These are phyloP conservation scores for Camelus dromedarius DNA, from an alignment of 2,113 vertebrate genomes.

Conservation along the genomic window DNA sequence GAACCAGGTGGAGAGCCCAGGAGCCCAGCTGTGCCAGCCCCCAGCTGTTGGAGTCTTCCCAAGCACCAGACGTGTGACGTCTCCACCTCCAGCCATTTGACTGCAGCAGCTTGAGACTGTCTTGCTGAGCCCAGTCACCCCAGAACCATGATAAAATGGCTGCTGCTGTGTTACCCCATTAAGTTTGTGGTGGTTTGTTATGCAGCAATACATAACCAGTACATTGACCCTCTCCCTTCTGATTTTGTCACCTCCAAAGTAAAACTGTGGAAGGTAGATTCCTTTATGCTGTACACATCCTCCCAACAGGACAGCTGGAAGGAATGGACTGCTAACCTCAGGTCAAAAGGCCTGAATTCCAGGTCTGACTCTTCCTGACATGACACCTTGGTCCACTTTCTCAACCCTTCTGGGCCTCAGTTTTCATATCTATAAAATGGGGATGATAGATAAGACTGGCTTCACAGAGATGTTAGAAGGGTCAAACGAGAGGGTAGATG, in stretches of 20 bases:
- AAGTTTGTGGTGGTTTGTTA: not conserved
- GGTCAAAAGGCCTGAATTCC: not conserved
- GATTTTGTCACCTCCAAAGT: constrained; percentile 23
- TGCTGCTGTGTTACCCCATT: too few relatives aligned
- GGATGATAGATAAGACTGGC: not conserved
- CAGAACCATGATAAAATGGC: not conserved
- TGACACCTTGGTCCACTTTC: not conserved
- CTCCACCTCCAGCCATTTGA: not conserved
- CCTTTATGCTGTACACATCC: not conserved
- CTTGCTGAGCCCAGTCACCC: not conserved
- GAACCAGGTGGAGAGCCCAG: not conserved
- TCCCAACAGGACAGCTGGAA: not conserved
- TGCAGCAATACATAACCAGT: not conserved
- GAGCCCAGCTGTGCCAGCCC: not conserved
- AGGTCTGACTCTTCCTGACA: not conserved
- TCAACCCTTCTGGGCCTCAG: not conserved
- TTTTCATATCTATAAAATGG: constrained; percentile 32
- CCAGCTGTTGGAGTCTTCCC: not conserved
- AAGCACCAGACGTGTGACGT: not conserved
- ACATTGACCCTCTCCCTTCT: not conserved
- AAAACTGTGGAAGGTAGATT: not conserved
- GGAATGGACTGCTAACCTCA: not conserved
- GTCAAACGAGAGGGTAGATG: not conserved
- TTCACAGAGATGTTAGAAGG: not conserved
- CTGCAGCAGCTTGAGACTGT: not conserved